phyloP scores from a whole-genome alignment of 2,113 vertebrate species.

The Xyrauchen texanus region DNA sequence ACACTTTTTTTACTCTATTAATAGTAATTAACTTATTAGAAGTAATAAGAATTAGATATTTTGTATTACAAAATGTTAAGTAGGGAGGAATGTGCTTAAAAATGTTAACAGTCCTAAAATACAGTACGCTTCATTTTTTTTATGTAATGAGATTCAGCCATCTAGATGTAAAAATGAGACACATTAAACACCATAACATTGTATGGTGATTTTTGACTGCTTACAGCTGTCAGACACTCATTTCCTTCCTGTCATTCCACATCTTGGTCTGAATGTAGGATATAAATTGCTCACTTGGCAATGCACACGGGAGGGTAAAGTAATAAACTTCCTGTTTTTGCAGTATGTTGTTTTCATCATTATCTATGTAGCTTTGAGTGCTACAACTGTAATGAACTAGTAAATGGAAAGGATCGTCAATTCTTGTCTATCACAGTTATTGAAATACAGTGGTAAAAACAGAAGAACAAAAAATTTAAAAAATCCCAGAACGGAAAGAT shows the following conservation, averaged over 20 bases:
- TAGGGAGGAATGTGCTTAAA: no score
- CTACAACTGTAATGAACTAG: background rate
- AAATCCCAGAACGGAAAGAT: background rate
- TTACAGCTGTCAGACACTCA: background rate
- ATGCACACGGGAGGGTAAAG: background rate
- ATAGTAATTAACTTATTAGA: no score
- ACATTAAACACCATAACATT: background rate
- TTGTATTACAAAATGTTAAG: no score
- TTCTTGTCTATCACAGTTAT: background rate
- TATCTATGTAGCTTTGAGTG: background rate
- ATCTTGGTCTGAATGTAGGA: background rate
- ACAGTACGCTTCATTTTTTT: no score
- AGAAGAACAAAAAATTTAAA: background rate
- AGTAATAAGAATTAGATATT: no score
- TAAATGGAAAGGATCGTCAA: conserved; percentile 1
- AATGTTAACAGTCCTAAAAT: no score
- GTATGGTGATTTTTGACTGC: no score
- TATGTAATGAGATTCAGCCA: no score
- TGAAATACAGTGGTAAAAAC: background rate
- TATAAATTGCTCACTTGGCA: background rate
- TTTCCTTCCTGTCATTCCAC: background rate
- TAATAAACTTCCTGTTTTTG: conserved; percentile 10
- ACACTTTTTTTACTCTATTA: no score
- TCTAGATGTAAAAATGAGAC: background rate
- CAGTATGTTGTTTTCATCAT: background rate